These are phyloP conservation scores for Lepidurus arcticus DNA, from an alignment of 1,140 invertebrate genomes.

Conservation along the genomic window DNA sequence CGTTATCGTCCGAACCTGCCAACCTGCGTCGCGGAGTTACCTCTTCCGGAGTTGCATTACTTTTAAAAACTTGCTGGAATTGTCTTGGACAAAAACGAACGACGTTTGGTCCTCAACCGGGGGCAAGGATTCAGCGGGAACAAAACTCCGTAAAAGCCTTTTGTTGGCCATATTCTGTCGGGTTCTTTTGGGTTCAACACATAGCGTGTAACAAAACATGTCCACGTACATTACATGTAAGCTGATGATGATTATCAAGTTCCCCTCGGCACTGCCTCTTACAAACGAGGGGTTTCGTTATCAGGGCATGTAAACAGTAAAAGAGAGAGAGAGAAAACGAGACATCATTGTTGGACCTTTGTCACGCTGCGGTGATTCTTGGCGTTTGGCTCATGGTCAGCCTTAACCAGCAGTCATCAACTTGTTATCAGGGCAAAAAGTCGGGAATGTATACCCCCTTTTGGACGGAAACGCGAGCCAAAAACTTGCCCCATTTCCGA, in stretches of 20 bases:
- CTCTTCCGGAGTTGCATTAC: background rate
- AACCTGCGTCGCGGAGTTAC: background rate
- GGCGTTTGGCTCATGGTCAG: conserved; percentile 17
- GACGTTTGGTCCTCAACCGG: background rate
- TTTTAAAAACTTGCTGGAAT: background rate
- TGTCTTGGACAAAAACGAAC: background rate
- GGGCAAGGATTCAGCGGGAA: too few relatives aligned
- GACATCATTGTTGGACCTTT: background rate
- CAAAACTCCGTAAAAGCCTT: too few relatives aligned
- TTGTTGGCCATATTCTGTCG: too few relatives aligned
- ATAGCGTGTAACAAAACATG: too few relatives aligned
- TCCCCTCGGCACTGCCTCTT: too few relatives aligned
- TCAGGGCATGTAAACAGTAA: background rate
- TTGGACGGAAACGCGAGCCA: conserved; percentile 7
- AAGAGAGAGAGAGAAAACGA: background rate
- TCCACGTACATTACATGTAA: too few relatives aligned
- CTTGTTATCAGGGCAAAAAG: conserved; percentile 10
- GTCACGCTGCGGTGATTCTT: conserved; percentile 20
- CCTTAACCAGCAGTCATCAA: background rate
- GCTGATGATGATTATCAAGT: too few relatives aligned
- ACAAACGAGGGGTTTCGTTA: background rate
- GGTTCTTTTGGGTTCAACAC: too few relatives aligned
- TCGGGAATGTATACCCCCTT: background rate
- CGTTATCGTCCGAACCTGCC: background rate
- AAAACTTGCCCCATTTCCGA: conserved; percentile 1